Percentiles rank a stretch among this genome's conserved stretches.
Conservation (phyloP, 2,888 invertebrate genomes). For the Apamea crenata region DNA sequence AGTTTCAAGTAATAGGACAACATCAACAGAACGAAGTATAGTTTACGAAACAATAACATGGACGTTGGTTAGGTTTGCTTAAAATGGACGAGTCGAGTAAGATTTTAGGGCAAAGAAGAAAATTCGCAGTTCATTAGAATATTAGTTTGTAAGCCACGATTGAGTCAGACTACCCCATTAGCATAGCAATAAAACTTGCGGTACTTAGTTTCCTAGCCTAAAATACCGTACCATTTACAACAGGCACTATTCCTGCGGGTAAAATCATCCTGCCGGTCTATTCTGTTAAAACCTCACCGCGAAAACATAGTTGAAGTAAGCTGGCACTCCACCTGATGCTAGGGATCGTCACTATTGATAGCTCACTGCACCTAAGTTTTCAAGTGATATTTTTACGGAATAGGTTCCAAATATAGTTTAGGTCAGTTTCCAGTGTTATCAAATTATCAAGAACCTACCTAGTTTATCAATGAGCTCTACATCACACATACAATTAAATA, state of each 20-base stretch:
- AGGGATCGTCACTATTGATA: background rate
- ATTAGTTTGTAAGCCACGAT: background rate
- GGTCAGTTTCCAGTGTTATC: background rate
- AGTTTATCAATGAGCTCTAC: background rate
- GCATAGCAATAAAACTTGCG: background rate
- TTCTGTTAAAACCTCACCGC: background rate
- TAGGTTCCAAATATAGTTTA: background rate
- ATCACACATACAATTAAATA: background rate
- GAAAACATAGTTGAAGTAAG: background rate
- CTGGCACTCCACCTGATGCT: background rate
- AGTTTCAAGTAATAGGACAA: conserved; percentile 1
- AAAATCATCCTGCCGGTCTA: background rate
- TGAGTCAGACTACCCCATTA: background rate
- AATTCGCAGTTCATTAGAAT: background rate
- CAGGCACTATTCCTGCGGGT: background rate
- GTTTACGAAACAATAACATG: background rate
- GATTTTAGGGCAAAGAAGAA: background rate
- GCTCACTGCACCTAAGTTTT: too few species aligned
- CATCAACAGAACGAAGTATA: background rate
- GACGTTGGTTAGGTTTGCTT: background rate
- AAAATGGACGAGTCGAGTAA: background rate
- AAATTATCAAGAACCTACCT: background rate
- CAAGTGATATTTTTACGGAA: background rate
- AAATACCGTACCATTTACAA: background rate
- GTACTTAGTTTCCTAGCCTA: background rate